A percentile compares a stretch with the other conserved stretches of the same genome.
phyloP scores from a whole-genome alignment of 2,113 vertebrate species.

The Mystacornis crossleyi region DNA sequence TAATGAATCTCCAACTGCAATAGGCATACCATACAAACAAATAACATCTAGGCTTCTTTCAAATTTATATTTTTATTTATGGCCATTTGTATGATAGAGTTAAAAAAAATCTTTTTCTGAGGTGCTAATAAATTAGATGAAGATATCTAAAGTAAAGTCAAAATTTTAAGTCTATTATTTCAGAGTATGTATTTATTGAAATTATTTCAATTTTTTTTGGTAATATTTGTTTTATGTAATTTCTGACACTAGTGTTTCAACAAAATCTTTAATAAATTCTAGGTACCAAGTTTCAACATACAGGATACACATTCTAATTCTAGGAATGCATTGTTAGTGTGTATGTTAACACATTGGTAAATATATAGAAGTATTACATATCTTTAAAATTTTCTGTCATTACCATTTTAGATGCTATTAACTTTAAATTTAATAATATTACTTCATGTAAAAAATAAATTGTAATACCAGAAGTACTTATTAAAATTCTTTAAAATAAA shows the following conservation, averaged over 20 bases:
- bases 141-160: not conserved
- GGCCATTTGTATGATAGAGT: not conserved
- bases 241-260: not conserved
- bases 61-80: not conserved
- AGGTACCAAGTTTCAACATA: not conserved
- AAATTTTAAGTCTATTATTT: not conserved
- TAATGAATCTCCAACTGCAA: not conserved
- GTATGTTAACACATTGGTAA: not conserved
- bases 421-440: not conserved
- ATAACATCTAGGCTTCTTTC: not conserved
- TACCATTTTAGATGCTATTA: not conserved
- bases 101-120: not conserved
- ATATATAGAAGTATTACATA: not conserved
- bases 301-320: not conserved
- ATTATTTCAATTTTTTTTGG: not conserved
- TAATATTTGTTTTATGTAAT: not conserved
- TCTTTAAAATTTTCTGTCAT: not conserved
- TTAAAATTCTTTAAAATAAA: not conserved
- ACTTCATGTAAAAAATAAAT: not conserved
- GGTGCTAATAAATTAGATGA: not conserved
- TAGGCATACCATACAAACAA: not conserved
- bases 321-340: rapidly evolving
- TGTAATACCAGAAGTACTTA: not conserved
- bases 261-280: not conserved
- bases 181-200: not conserved